Conservation (phyloP, 2,888 invertebrate species). For the Marronus borbonicus region DNA sequence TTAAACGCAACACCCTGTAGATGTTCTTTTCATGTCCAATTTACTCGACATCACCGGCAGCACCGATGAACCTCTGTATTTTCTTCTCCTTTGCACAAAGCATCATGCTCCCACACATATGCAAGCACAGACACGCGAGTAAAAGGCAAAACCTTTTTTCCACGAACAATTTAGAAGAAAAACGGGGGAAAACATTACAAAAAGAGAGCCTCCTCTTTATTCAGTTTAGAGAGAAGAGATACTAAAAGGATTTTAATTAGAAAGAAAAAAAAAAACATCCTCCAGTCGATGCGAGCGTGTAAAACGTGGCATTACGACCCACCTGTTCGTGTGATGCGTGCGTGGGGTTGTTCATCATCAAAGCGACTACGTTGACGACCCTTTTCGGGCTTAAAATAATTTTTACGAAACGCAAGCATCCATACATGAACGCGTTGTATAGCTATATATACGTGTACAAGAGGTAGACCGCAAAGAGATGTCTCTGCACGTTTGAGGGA, state of each 20-base stretch:
- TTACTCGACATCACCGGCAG: no score
- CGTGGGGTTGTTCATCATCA: constrained; percentile 53
- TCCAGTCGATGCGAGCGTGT: constrained; percentile 20
- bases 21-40: no score
- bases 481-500: constrained; percentile 49
- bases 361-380: constrained; percentile 51
- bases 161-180: constrained; percentile 37
- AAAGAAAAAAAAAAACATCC: constrained; percentile 12
- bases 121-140: not conserved
- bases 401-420: constrained; percentile 51
- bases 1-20: no score
- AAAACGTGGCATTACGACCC: constrained; percentile 40
- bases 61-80: no score
- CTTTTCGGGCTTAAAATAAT: constrained; percentile 55
- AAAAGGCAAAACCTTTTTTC: constrained; percentile 32
- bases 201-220: constrained; percentile 27
- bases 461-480: constrained; percentile 46
- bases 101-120: no score
- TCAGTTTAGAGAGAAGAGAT: constrained; percentile 35
- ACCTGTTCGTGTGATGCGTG: constrained; percentile 43
- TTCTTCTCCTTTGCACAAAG: no score
- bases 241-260: constrained; percentile 47
- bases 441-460: constrained; percentile 19
- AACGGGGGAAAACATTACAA: not conserved
- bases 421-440: constrained; percentile 8